Percentiles rank a stretch among this genome's conserved stretches.
Conservation (phyloP, 2,888 invertebrate genomes). For the Dinocampus coccinellae region DNA sequence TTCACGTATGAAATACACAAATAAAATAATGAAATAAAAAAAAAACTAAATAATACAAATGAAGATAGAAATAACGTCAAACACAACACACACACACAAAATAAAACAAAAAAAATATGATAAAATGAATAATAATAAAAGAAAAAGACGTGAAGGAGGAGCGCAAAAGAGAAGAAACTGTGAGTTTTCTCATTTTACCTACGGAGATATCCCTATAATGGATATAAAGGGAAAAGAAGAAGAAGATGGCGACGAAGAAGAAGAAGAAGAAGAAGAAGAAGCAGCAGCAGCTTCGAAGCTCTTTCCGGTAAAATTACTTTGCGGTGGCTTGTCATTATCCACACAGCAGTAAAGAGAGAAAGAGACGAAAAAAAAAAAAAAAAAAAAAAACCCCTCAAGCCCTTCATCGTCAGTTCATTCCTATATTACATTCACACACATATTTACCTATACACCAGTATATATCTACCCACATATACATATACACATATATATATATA, state of each 20-base stretch:
- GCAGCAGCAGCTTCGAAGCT: constrained; percentile 43
- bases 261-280: too few species aligned
- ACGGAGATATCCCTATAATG: constrained; percentile 44
- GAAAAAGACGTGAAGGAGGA: constrained; percentile 10
- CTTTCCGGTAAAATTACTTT: constrained; percentile 51
- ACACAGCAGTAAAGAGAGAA: constrained; percentile 54
- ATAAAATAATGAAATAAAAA: not conserved
- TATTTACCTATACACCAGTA: too few species aligned
- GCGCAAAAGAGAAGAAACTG: constrained; percentile 22
- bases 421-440: constrained; percentile 12
- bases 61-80: not conserved
- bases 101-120: not conserved
- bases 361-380: constrained; percentile 48
- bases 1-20: not conserved
- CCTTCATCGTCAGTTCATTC: constrained; percentile 15
- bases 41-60: not conserved
- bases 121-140: not conserved
- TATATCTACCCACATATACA: constrained; percentile 16
- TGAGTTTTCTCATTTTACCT: constrained; percentile 45
- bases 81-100: too few species aligned
- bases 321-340: constrained; percentile 51
- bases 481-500: constrained; percentile 17
- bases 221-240: constrained; percentile 32
- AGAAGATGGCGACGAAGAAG: too few species aligned
- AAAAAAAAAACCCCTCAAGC: constrained; percentile 5